phyloP scores from a whole-genome alignment of 2,888 invertebrate species.

The Caenorhabditis drosophilae region DNA sequence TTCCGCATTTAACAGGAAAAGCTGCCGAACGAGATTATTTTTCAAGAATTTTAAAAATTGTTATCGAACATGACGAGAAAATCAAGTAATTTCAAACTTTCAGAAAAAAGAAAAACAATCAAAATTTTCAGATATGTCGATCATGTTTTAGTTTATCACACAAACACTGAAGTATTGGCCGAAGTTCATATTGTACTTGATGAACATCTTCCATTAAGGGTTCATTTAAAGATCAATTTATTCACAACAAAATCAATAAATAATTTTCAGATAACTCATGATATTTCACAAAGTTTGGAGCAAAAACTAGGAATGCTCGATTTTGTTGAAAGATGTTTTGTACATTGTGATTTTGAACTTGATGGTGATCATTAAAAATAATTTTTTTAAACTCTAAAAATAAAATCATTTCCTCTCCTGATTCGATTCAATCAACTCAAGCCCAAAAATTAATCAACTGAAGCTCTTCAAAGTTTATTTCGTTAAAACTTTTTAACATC shows the following conservation, averaged over 20 bases:
- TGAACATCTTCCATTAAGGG: conserved; percentile 69
- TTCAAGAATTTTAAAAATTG: conserved; percentile 62
- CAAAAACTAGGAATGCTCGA: conserved; percentile 69
- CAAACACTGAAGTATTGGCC: conserved; percentile 70
- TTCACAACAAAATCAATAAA: too few species aligned
- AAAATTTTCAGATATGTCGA: conserved; percentile 69
- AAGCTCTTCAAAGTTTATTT: too few species aligned
- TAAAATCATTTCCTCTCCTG: too few species aligned
- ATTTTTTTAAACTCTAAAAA: neutral
- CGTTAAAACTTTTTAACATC: too few species aligned
- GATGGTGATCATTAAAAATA: conserved; percentile 48
- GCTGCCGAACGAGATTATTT: conserved; percentile 60
- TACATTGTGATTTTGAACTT: conserved; percentile 57
- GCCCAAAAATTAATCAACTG: conserved; percentile 30
- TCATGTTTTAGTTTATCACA: conserved; percentile 72
- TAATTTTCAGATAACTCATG: conserved; percentile 70
- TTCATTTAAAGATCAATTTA: too few species aligned
- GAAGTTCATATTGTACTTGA: conserved; percentile 70
- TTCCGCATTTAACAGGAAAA: conserved; percentile 64
- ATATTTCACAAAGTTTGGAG: conserved; percentile 69
- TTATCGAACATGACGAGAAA: conserved; percentile 64
- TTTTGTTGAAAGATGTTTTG: conserved; percentile 55
- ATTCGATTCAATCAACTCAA: conserved; percentile 6
- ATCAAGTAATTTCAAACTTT: conserved; percentile 60
- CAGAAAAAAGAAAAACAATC: too few species aligned